These are phyloP conservation scores for Acrocephalus scirpaceus DNA, from an alignment of 2,797 vertebrate species.

Conservation along the genomic window DNA sequence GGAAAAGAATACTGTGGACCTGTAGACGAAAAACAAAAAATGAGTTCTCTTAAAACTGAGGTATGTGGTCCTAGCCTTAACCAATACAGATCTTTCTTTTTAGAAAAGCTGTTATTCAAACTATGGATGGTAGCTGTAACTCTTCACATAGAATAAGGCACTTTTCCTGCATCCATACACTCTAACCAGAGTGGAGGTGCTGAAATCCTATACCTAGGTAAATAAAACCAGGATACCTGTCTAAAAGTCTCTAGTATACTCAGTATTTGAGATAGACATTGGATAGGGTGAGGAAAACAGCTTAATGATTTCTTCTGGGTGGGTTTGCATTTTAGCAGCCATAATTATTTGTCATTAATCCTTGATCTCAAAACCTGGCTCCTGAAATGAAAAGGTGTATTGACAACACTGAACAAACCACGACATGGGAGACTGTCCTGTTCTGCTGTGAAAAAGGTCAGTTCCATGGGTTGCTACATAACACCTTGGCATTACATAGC, in stretches of 20 bases:
- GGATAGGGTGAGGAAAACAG: not conserved
- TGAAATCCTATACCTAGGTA: fast-evolving
- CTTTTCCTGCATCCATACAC: not conserved
- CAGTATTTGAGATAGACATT: not conserved
- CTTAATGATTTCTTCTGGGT: not conserved
- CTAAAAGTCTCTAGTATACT: not conserved
- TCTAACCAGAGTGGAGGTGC: not conserved
- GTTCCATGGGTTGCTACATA: not conserved
- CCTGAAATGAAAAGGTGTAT: not conserved
- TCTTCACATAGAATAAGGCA: not conserved
- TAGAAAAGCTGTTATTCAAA: not conserved
- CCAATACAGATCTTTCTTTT: not conserved
- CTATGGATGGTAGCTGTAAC: not conserved
- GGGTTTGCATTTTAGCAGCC: not conserved
- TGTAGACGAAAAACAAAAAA: not conserved
- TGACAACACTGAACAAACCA: not conserved
- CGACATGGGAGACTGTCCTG: not conserved
- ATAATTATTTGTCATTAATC: not conserved
- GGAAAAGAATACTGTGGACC: not conserved
- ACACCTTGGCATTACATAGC: not conserved
- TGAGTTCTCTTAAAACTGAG: not conserved
- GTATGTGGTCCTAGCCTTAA: not conserved
- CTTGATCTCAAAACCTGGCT: not conserved
- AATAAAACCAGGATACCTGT: not conserved
- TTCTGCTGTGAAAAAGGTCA: not conserved